Percentiles rank a stretch among this genome's conserved stretches.
These are phyloP conservation scores for Pelochelys cantorii DNA, from an alignment of 2,797 vertebrate species.

Conservation along the genomic window DNA sequence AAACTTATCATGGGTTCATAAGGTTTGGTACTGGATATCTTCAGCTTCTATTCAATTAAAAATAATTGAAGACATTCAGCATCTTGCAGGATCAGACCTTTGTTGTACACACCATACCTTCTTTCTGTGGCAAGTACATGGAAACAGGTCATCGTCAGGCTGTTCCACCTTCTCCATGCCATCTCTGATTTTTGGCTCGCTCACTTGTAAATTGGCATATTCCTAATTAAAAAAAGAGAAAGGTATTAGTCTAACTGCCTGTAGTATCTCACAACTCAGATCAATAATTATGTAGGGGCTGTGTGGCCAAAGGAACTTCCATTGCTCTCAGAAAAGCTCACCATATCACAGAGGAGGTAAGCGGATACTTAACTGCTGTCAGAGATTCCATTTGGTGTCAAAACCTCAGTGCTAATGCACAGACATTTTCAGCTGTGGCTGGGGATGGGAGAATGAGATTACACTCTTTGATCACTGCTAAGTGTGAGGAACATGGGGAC, in stretches of 20 bases:
- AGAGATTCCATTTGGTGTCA: background rate
- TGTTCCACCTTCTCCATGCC: slow-evolving; percentile 93
- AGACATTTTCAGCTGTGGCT: slow-evolving; percentile 74
- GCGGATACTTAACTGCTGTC: background rate
- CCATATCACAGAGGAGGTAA: background rate
- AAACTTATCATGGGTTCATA: background rate
- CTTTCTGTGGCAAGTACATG: slow-evolving; percentile 89
- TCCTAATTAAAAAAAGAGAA: slow-evolving; percentile 79
- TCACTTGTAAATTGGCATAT: slow-evolving; percentile 90
- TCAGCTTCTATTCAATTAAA: fast-evolving
- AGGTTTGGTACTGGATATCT: fast-evolving
- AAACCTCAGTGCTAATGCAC: slow-evolving; percentile 60
- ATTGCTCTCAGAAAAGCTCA: background rate
- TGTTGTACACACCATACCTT: slow-evolving; percentile 77
- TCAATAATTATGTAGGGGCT: background rate
- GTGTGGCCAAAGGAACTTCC: background rate
- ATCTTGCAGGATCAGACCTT: background rate
- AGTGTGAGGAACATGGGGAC: background rate
- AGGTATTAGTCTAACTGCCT: fast-evolving
- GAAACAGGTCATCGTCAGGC: slow-evolving; percentile 92
- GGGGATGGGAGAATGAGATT: background rate
- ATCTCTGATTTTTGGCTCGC: slow-evolving; percentile 88
- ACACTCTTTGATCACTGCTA: slow-evolving; percentile 54
- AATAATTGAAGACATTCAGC: background rate
- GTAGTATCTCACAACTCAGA: background rate